A percentile compares a stretch with the other conserved stretches of the same genome.
Evolutionary conservation across 2,797 vertebrate genomes (phyloP).

Genomic region (Momotus momota): DNA sequence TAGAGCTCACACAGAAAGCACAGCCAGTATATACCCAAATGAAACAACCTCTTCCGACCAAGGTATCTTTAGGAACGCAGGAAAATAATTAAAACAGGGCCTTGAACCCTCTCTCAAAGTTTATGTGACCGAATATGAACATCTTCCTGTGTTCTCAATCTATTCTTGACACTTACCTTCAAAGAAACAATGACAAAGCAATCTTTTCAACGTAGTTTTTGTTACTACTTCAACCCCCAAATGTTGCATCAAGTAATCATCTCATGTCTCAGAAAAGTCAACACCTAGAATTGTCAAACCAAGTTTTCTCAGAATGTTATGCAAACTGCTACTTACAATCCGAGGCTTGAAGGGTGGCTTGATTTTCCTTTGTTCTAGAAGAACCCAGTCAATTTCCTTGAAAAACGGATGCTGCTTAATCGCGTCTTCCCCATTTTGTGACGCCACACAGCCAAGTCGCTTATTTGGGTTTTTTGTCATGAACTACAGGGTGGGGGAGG

Average conservation of each 20-base stretch:
- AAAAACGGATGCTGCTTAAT: constrained; percentile 95
- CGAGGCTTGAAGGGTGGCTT: constrained; percentile 96
- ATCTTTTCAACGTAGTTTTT: fast-evolving
- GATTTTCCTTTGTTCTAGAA: constrained; percentile 94
- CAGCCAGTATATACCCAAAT: neutral
- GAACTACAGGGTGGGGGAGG: constrained; percentile 80
- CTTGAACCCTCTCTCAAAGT: neutral
- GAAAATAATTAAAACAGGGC: neutral
- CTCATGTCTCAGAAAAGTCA: neutral
- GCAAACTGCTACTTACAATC: constrained; percentile 88
- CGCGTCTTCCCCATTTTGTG: constrained; percentile 92
- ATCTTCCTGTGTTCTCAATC: neutral
- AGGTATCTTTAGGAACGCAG: neutral
- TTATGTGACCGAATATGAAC: neutral
- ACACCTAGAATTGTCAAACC: neutral
- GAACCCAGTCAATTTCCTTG: constrained; percentile 95
- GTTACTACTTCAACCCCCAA: neutral
- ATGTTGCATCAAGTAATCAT: neutral
- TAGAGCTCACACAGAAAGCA: neutral
- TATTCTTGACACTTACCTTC: constrained; percentile 58
- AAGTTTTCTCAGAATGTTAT: neutral
- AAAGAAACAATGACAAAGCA: neutral
- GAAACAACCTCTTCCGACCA: neutral
- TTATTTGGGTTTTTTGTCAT: constrained; percentile 98
- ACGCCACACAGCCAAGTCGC: constrained; percentile 90